These are phyloP conservation scores for Polydrusus tereticollis DNA, from an alignment of 2,888 invertebrate genomes.

Conservation along the genomic window DNA sequence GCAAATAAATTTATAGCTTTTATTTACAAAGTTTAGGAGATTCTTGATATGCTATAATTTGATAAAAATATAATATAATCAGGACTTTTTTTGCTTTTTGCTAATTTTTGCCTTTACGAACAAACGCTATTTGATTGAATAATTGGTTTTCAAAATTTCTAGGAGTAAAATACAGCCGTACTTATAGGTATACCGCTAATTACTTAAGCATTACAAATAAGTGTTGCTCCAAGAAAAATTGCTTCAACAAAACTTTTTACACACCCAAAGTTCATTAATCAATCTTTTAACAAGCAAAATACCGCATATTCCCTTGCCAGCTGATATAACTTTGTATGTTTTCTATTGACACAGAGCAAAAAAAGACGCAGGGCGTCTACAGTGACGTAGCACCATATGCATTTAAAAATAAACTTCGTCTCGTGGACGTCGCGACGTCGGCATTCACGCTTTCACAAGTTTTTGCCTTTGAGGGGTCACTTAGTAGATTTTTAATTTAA, in stretches of 20 bases:
- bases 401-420: conserved; percentile 59
- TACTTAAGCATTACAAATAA: too few species aligned
- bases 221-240: neutral
- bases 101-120: too few species aligned
- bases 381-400: conserved; percentile 53
- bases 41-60: too few species aligned
- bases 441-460: conserved; percentile 22
- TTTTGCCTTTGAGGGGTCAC: conserved; percentile 53
- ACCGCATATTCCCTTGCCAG: conserved; percentile 25
- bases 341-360: conserved; percentile 57
- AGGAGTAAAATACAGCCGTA: too few species aligned
- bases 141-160: too few species aligned
- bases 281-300: conserved; percentile 23
- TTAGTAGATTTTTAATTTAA: conserved; percentile 32
- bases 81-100: too few species aligned
- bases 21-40: too few species aligned
- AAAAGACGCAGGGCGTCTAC: conserved; percentile 44
- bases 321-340: conserved; percentile 56
- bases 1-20: too few species aligned
- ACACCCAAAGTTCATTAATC: conserved; percentile 18
- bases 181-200: too few species aligned
- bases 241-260: neutral
- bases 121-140: too few species aligned
- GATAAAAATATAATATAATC: too few species aligned
- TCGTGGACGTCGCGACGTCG: conserved; percentile 57